A percentile compares a stretch with the other conserved stretches of the same genome.
Evolutionary conservation across 2,113 vertebrate species (phyloP).

Genomic region (Eudyptes chrysolophus): DNA sequence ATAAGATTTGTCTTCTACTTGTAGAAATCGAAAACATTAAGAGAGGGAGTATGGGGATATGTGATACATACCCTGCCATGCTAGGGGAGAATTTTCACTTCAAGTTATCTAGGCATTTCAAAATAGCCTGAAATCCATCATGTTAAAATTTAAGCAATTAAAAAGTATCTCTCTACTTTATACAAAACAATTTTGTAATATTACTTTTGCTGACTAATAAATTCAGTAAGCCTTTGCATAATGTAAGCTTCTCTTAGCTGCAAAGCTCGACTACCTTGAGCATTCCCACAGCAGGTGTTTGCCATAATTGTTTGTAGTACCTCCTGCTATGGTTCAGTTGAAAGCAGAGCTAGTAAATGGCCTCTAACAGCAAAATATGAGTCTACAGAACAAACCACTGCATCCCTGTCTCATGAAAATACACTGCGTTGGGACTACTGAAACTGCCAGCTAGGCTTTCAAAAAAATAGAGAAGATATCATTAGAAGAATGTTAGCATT

Average conservation of each 20-base stretch:
- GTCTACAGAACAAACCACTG: background rate
- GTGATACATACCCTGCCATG: background rate
- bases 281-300: background rate
- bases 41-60: background rate
- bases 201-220: background rate
- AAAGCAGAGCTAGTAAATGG: constrained; percentile 34
- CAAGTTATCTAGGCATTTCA: background rate
- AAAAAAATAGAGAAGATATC: background rate
- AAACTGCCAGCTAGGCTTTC: background rate
- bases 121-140: background rate
- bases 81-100: background rate
- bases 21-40: background rate
- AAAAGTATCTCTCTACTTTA: background rate
- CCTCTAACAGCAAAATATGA: constrained; percentile 5
- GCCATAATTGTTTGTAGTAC: background rate
- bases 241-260: background rate
- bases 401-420: constrained; percentile 23
- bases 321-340: constrained; percentile 13
- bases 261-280: background rate
- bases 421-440: background rate
- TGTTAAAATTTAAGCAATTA: background rate
- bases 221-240: background rate
- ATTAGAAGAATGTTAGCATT: background rate
- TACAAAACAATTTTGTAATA: background rate
- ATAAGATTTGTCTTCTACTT: background rate